Conservation (phyloP, 2,797 vertebrate species). For the Propithecus deckenii region DNA sequence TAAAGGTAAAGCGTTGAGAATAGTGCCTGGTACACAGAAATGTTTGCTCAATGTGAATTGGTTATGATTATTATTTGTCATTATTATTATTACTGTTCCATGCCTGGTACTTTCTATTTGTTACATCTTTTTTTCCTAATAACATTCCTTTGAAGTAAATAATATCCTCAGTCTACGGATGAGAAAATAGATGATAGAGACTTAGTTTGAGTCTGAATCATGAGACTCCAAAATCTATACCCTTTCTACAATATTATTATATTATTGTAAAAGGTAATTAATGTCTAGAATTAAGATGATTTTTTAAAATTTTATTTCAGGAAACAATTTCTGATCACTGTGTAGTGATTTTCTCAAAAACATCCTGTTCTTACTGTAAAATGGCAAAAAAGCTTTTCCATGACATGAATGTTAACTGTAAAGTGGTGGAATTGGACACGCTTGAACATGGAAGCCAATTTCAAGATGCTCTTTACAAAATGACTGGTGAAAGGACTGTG, state of each 20-base stretch:
- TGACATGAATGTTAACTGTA: constrained; percentile 91
- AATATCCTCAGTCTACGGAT: neutral
- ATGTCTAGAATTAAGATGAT: neutral
- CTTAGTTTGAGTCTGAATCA: neutral
- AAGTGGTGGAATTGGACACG: constrained; percentile 92
- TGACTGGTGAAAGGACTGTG: constrained; percentile 95
- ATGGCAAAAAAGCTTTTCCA: constrained; percentile 96
- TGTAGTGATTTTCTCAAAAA: constrained; percentile 99
- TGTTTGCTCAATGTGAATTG: neutral
- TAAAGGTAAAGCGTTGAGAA: neutral
- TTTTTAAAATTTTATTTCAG: constrained; percentile 80
- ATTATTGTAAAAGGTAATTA: neutral
- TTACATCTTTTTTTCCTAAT: neutral
- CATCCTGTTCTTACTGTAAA: constrained; percentile 93
- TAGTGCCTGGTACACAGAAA: neutral
- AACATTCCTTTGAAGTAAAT: neutral
- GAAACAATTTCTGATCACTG: constrained; percentile 93
- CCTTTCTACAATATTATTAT: neutral
- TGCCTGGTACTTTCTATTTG: neutral
- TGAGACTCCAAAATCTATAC: neutral
- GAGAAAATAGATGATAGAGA: neutral
- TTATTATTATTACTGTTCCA: neutral
- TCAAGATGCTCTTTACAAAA: constrained; percentile 91
- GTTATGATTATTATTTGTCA: neutral
- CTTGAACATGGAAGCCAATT: constrained; percentile 90